Evolutionary conservation across 2,888 invertebrate genomes (phyloP).

Genomic region (Anagyrus pseudococci): DNA sequence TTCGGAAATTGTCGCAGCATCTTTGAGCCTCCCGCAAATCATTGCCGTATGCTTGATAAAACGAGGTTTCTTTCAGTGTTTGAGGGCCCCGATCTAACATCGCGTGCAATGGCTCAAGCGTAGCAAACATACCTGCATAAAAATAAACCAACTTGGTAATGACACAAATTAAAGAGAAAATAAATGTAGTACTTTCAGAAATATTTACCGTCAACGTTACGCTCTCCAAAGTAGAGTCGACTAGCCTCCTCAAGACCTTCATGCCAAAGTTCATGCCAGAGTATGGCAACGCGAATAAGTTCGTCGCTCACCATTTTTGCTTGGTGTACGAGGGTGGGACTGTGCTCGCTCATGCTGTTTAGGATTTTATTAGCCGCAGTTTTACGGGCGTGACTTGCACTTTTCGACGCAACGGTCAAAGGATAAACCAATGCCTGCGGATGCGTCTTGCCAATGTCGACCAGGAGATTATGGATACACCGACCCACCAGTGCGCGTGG

Average conservation of each 20-base stretch:
- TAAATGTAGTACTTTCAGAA: not conserved
- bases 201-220: slow-evolving; percentile 74
- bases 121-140: slow-evolving; percentile 86
- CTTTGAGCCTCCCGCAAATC: slow-evolving; percentile 94
- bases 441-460: slow-evolving; percentile 97
- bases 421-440: slow-evolving; percentile 98
- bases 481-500: slow-evolving; percentile 86
- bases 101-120: slow-evolving; percentile 91
- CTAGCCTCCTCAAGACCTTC: slow-evolving; percentile 97
- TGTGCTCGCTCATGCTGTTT: slow-evolving; percentile 95
- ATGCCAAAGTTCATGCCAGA: slow-evolving; percentile 99
- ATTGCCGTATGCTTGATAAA: slow-evolving; percentile 93
- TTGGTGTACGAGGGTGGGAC: slow-evolving; percentile 89
- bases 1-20: slow-evolving; percentile 91
- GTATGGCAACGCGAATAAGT: slow-evolving; percentile 94
- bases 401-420: slow-evolving; percentile 95
- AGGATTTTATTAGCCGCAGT: slow-evolving; percentile 94
- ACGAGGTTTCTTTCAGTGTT: slow-evolving; percentile 96
- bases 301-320: slow-evolving; percentile 97
- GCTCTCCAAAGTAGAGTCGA: slow-evolving; percentile 91
- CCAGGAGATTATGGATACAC: slow-evolving; percentile 89
- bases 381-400: slow-evolving; percentile 82
- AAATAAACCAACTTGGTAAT: not conserved
- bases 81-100: slow-evolving; percentile 94
- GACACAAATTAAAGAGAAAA: not conserved